Conservation (phyloP, 37 sponge, comb jelly and placozoan species). For the Diacarnus erythraeanus region DNA sequence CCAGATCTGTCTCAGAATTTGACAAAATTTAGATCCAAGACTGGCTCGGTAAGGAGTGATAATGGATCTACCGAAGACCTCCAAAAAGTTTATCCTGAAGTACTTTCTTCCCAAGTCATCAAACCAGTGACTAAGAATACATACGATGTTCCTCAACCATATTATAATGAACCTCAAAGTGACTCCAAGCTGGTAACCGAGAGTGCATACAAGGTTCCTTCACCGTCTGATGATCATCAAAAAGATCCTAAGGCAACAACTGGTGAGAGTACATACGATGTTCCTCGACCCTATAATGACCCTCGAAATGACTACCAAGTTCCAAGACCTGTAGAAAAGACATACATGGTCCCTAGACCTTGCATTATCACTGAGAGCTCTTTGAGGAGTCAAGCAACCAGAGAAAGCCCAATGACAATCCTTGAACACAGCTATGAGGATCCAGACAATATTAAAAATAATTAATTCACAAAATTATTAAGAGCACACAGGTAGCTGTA, state of each 20-base stretch:
- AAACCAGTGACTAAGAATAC: neutral
- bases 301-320: neutral
- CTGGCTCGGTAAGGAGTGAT: neutral
- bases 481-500: too few species aligned
- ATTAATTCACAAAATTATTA: neutral
- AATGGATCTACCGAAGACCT: too few species aligned
- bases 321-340: neutral
- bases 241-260: neutral
- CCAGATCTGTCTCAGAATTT: neutral
- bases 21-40: neutral
- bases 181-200: neutral
- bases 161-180: neutral
- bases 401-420: neutral
- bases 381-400: neutral
- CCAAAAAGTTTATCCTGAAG: too few species aligned
- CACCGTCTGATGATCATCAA: neutral
- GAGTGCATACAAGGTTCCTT: too few species aligned
- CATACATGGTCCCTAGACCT: neutral
- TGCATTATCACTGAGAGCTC: neutral
- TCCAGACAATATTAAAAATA: neutral
- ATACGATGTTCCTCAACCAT: neutral
- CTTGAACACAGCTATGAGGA: conserved; percentile 10
- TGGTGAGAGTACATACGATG: neutral
- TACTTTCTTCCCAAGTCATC: too few species aligned
- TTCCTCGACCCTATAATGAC: neutral